Percentiles rank a stretch among this genome's conserved stretches.
These are phyloP conservation scores for Mesorhabditis spiculigera DNA, from an alignment of 2,888 invertebrate species.

Conservation along the genomic window DNA sequence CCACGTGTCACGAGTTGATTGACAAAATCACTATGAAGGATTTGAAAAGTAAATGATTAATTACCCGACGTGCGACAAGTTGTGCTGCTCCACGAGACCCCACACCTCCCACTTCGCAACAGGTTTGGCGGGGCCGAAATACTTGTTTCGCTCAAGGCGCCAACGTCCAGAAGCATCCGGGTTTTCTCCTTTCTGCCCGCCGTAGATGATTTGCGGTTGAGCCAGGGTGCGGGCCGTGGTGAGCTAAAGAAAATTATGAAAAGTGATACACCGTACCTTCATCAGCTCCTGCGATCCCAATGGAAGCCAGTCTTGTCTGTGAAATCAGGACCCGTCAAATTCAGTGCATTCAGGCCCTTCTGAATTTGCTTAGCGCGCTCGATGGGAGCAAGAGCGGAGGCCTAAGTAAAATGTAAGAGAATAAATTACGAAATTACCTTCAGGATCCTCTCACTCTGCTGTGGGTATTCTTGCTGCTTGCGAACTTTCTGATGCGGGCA, in stretches of 20 bases:
- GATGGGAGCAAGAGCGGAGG: too few relatives aligned
- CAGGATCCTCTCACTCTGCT: background rate
- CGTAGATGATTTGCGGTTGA: background rate
- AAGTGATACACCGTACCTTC: background rate
- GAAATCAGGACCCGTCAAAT: background rate
- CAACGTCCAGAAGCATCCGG: background rate
- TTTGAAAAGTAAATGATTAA: background rate
- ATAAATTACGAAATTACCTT: background rate
- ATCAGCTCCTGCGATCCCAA: too few relatives aligned
- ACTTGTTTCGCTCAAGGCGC: background rate
- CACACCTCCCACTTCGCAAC: background rate
- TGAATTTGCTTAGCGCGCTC: background rate
- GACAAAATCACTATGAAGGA: background rate
- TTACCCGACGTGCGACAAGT: background rate
- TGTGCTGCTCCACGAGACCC: background rate
- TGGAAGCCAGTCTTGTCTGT: background rate
- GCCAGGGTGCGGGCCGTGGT: background rate
- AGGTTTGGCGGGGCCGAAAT: background rate
- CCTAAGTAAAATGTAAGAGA: background rate
- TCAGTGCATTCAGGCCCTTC: background rate
- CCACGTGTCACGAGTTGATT: background rate
- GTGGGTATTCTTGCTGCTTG: background rate
- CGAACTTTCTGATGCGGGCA: slow-evolving; percentile 1
- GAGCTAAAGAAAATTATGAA: background rate
- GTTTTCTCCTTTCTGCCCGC: background rate